Base-by-base conservation (phyloP, 2,113 vertebrate genomes). In the Poicephalus gulielmi region DNA sequence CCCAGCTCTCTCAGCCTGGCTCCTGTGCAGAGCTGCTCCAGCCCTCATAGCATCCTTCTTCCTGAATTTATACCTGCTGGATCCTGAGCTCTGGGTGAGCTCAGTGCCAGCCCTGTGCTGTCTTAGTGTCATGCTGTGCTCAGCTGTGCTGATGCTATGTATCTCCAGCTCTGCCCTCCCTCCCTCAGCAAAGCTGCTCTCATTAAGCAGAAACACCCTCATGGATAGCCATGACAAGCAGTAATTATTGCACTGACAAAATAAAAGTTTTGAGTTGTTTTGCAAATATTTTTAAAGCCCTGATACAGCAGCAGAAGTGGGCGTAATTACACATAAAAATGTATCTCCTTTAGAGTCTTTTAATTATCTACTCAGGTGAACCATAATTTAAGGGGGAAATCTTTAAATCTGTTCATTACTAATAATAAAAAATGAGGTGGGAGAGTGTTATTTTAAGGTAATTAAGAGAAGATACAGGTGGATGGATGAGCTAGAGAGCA, bases 331-430 rank as follows among this genome's bases (percentile, higher is more conserved):
- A 97, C 87, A 86, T 81, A 90, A 81, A 97, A 97, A 76, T 88
- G 85, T 93, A 95, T 96, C 96, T 97, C 90, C 93, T 92, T 96
- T 90, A 91, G 81, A 94, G 96, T 86, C 88, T 97, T 86, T 96
- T 97, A 97, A 97, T 98, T 97, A 97, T 93, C 97, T 96, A 92
- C 93, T 97, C 97, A 97, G 96, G 95, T 98, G 97, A 98, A 93
- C 84, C 93, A 77, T 98, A 97, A 97, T 97, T 97, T 95, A 95
- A 95, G 94, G 86, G 94, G 94, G 75, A 93, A 96, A 95, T 85
- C 92, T 96, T 96, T 95, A 96, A 97, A 97, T 95, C 90, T 96
- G 92, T 49, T 96, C 84, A 49, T 94, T 95, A 93, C 94, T 93
- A 96, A 93, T 92, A 97, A 90, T 92, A 97, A 97, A 95, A 95